These are phyloP conservation scores for Globia sparganii DNA, from an alignment of 2,888 invertebrate genomes.

Conservation along the genomic window DNA sequence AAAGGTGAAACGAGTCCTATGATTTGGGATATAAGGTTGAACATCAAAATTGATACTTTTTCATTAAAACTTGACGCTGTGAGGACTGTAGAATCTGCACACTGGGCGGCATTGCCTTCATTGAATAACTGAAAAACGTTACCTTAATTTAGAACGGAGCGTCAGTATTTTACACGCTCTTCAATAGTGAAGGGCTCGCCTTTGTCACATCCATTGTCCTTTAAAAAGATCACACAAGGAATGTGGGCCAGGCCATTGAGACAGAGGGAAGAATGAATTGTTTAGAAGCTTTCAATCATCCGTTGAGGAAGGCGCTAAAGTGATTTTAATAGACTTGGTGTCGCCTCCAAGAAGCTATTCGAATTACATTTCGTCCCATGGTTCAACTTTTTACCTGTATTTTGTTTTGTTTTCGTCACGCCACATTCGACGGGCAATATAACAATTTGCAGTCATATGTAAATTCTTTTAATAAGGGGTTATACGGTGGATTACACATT, in stretches of 20 bases:
- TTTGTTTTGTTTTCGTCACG: constrained; percentile 64
- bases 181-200: constrained; percentile 81
- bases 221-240: constrained; percentile 87
- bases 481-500: neutral
- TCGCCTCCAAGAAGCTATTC: constrained; percentile 86
- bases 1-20: constrained; percentile 18
- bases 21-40: constrained; percentile 4
- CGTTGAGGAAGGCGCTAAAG: constrained; percentile 88
- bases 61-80: constrained; percentile 50
- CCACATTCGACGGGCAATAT: constrained; percentile 14
- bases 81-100: constrained; percentile 70
- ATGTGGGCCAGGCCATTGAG: constrained; percentile 88
- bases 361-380: constrained; percentile 82
- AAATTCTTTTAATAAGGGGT: constrained; percentile 43
- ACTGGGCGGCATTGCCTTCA: constrained; percentile 84
- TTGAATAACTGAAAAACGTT: constrained; percentile 84
- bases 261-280: constrained; percentile 83
- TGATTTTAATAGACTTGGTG: constrained; percentile 89
- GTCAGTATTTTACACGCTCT: constrained; percentile 80
- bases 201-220: constrained; percentile 85
- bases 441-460: constrained; percentile 38
- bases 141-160: constrained; percentile 86
- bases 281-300: constrained; percentile 89
- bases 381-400: constrained; percentile 76
- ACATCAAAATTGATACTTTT: constrained; percentile 11